These are phyloP conservation scores for Ispidina lecontei DNA, from an alignment of 2,797 vertebrate species.

Conservation along the genomic window DNA sequence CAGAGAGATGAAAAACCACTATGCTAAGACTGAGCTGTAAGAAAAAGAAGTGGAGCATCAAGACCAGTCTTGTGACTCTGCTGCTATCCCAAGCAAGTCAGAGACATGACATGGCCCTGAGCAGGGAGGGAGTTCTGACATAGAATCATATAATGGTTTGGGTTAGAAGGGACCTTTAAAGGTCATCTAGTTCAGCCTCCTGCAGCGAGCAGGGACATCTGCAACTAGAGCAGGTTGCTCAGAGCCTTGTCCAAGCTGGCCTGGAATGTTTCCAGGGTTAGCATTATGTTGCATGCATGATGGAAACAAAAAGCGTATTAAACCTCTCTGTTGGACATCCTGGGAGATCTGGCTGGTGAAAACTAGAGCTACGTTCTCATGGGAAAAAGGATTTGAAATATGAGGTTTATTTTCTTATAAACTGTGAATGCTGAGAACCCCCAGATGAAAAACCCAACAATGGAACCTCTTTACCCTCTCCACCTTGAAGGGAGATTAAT, in stretches of 20 bases:
- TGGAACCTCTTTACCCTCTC: not conserved
- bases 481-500: not conserved
- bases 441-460: not conserved
- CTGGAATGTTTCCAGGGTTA: not conserved
- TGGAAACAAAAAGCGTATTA: not conserved
- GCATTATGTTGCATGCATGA: not conserved
- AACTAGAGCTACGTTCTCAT: not conserved
- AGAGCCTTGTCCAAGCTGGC: not conserved
- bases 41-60: not conserved
- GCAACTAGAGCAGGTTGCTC: not conserved
- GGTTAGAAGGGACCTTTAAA: not conserved
- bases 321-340: not conserved
- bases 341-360: not conserved
- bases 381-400: not conserved
- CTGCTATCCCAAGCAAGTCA: not conserved
- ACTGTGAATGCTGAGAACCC: not conserved
- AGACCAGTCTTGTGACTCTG: not conserved
- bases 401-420: not conserved
- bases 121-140: not conserved
- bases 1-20: not conserved
- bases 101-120: fast-evolving
- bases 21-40: not conserved
- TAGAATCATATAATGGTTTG: not conserved
- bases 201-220: not conserved
- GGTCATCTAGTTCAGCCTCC: not conserved